Conservation (phyloP, 2,888 invertebrate genomes). For the Archips xylosteana region DNA sequence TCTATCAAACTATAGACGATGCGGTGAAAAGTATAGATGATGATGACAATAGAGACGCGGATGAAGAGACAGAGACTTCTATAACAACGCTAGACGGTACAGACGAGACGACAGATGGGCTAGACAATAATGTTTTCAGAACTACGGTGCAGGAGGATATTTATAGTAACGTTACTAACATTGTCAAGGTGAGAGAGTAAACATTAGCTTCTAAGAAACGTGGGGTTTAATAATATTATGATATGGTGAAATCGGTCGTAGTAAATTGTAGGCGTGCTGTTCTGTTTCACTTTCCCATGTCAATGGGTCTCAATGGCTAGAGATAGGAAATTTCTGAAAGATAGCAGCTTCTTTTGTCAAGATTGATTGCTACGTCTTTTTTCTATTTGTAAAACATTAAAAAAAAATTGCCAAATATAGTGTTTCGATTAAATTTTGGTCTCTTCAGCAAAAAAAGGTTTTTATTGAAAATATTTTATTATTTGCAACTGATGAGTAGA, state of each 20-base stretch:
- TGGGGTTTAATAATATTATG: slow-evolving; percentile 30
- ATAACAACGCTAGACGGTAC: slow-evolving; percentile 42
- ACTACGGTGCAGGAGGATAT: slow-evolving; percentile 48
- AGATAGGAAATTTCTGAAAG: too few relatives aligned
- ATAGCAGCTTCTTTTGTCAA: too few relatives aligned
- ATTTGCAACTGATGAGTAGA: too few relatives aligned
- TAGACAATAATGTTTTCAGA: slow-evolving; percentile 61
- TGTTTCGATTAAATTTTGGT: too few relatives aligned
- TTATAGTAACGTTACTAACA: slow-evolving; percentile 49
- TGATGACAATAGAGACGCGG: not conserved
- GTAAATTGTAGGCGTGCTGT: not conserved
- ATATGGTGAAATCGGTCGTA: not conserved
- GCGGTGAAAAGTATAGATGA: not conserved
- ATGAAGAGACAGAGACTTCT: slow-evolving; percentile 8
- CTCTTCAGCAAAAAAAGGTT: too few relatives aligned
- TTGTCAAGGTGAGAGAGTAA: slow-evolving; percentile 47
- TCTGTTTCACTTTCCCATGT: too few relatives aligned
- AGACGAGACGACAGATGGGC: slow-evolving; percentile 45
- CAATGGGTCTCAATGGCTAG: too few relatives aligned
- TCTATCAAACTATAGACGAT: slow-evolving; percentile 19
- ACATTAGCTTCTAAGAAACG: slow-evolving; percentile 34
- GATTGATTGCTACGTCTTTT: too few relatives aligned
- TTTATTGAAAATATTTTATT: too few relatives aligned
- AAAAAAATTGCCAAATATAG: too few relatives aligned
- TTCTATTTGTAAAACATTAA: too few relatives aligned